Conservation (phyloP, 2,113 vertebrate genomes). For the Capricornis sumatraensis region DNA sequence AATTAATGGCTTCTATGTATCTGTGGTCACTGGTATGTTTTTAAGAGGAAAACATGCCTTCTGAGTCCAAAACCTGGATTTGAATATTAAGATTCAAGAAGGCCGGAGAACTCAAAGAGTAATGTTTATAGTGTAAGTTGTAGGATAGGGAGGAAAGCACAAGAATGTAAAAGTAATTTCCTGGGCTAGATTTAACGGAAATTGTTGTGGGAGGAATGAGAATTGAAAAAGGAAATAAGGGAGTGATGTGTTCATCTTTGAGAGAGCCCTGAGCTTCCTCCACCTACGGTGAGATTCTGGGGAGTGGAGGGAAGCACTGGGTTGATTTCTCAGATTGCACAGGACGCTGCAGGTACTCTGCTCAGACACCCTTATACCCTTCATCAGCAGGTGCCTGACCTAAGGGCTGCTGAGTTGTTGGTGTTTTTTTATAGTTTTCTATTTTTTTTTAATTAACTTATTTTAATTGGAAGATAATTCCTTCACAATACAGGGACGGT, state of each 20-base stretch:
- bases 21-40: not conserved
- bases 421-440: not conserved
- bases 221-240: not conserved
- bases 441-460: not conserved
- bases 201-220: not conserved
- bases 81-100: not conserved
- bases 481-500: not conserved
- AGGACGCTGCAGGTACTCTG: rapidly evolving
- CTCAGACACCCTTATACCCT: not conserved
- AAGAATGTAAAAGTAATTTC: not conserved
- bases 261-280: not conserved
- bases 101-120: not conserved
- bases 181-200: not conserved
- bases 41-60: not conserved
- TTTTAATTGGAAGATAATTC: not conserved
- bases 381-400: not conserved
- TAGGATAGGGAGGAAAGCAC: not conserved
- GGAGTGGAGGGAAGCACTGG: not conserved
- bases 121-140: not conserved
- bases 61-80: not conserved
- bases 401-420: not conserved
- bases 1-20: not conserved
- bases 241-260: not conserved
- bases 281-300: not conserved
- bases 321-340: not conserved